Evolutionary conservation across 2,888 invertebrate species (phyloP).

Genomic region (Eurois occulta): DNA sequence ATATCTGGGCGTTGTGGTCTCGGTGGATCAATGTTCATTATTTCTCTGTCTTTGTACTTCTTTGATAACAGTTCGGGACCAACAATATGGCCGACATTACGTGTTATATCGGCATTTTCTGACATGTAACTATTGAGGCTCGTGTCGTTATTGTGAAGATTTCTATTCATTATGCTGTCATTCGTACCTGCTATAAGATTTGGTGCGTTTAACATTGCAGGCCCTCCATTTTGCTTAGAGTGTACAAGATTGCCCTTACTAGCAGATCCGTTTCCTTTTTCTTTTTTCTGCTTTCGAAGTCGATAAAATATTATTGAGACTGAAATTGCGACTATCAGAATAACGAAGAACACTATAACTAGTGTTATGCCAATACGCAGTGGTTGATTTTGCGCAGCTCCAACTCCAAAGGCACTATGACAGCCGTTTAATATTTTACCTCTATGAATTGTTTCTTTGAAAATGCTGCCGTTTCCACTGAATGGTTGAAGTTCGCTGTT

Average conservation of each 20-base stretch:
- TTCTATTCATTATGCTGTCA: slow-evolving; percentile 93
- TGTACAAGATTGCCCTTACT: slow-evolving; percentile 93
- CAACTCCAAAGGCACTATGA: slow-evolving; percentile 93
- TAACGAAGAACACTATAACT: slow-evolving; percentile 98
- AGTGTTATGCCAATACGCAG: slow-evolving; percentile 97
- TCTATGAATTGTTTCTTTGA: slow-evolving; percentile 92
- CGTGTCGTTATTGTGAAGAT: slow-evolving; percentile 93
- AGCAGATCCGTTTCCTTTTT: slow-evolving; percentile 93
- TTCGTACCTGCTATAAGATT: slow-evolving; percentile 92
- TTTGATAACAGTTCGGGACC: slow-evolving; percentile 96
- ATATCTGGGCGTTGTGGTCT: slow-evolving; percentile 97
- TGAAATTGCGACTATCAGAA: slow-evolving; percentile 96
- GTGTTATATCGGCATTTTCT: slow-evolving; percentile 93
- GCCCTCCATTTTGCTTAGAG: slow-evolving; percentile 94
- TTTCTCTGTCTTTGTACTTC: slow-evolving; percentile 96
- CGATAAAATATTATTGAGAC: slow-evolving; percentile 98
- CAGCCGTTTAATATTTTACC: slow-evolving; percentile 95
- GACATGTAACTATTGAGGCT: slow-evolving; percentile 93
- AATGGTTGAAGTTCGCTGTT: slow-evolving; percentile 97
- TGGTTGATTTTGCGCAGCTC: slow-evolving; percentile 95
- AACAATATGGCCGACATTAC: slow-evolving; percentile 94
- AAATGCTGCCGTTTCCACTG: slow-evolving; percentile 96
- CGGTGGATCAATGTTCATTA: slow-evolving; percentile 93
- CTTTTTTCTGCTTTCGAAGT: slow-evolving; percentile 96
- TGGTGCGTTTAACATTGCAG: slow-evolving; percentile 92